Percentiles rank a stretch among this genome's conserved stretches.
These are phyloP conservation scores for Lithobates pipiens DNA, from an alignment of 2,797 vertebrate genomes.

Conservation along the genomic window DNA sequence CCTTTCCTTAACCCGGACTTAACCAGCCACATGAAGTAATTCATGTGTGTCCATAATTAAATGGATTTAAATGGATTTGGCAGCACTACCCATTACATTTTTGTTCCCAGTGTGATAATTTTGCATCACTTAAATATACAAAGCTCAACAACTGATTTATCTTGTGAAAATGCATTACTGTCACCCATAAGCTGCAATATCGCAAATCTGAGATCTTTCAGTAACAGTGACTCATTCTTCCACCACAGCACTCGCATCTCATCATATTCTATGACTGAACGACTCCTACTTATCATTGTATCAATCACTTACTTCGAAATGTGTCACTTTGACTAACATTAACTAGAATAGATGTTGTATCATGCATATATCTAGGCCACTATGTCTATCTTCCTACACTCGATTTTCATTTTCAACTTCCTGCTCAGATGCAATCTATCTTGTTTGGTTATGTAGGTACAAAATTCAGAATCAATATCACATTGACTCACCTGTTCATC, in stretches of 20 bases:
- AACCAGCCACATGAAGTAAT: not conserved
- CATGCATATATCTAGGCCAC: not conserved
- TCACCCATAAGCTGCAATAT: not conserved
- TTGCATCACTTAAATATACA: slow-evolving; percentile 6
- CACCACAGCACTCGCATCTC: not conserved
- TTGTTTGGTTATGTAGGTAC: not conserved
- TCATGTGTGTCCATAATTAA: slow-evolving; percentile 1
- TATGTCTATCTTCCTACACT: not conserved
- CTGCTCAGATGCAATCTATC: not conserved
- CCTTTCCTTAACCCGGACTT: not conserved
- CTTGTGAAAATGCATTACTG: slow-evolving; percentile 17
- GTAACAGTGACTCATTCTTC: slow-evolving; percentile 14
- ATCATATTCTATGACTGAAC: not conserved
- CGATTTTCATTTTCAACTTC: not conserved
- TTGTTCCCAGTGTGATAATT: not conserved
- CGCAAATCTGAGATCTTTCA: not conserved
- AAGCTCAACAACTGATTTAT: not conserved
- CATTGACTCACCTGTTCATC: not conserved
- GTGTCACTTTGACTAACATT: not conserved
- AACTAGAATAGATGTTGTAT: not conserved
- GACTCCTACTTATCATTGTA: slow-evolving; percentile 1
- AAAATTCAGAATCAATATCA: too few relatives aligned
- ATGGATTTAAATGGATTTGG: slow-evolving; percentile 1
- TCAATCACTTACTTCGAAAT: not conserved
- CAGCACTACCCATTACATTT: not conserved